Evolutionary conservation across 2,113 vertebrate species (phyloP).

Genomic region (Peromyscus polionotus): DNA sequence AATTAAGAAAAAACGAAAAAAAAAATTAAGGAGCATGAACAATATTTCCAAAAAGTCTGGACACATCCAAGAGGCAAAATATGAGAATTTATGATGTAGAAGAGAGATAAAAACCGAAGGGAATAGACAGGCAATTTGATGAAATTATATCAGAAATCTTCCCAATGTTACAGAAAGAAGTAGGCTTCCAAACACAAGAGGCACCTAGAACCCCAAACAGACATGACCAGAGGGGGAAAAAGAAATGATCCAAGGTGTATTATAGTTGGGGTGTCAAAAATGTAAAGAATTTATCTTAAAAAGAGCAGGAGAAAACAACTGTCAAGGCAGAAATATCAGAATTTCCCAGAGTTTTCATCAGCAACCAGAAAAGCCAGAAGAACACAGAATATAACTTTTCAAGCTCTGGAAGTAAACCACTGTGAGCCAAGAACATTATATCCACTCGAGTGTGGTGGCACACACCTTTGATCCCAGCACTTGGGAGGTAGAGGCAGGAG

Average conservation of each 20-base stretch:
- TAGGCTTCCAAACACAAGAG: not conserved
- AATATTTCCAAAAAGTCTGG: not conserved
- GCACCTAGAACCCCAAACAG: not conserved
- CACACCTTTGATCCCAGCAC: no score
- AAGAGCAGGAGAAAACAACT: not conserved
- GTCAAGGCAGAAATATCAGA: not conserved
- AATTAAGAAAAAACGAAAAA: not conserved
- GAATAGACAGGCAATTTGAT: not conserved
- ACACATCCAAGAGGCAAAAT: not conserved
- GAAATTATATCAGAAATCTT: not conserved
- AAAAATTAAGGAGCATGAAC: not conserved
- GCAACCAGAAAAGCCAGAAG: not conserved
- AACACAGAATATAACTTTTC: not conserved
- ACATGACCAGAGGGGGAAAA: not conserved
- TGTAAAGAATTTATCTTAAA: not conserved
- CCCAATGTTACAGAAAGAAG: not conserved
- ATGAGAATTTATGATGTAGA: not conserved
- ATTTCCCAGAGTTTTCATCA: not conserved
- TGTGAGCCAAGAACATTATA: no score
- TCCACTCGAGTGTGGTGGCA: no score
- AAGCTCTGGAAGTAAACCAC: not conserved
- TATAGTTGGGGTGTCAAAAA: not conserved
- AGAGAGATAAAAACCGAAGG: not conserved
- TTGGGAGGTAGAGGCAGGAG: not conserved
- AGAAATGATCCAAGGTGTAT: not conserved